Base-by-base conservation (phyloP, 2,113 vertebrate species). In the Scartelaos histophorus region DNA sequence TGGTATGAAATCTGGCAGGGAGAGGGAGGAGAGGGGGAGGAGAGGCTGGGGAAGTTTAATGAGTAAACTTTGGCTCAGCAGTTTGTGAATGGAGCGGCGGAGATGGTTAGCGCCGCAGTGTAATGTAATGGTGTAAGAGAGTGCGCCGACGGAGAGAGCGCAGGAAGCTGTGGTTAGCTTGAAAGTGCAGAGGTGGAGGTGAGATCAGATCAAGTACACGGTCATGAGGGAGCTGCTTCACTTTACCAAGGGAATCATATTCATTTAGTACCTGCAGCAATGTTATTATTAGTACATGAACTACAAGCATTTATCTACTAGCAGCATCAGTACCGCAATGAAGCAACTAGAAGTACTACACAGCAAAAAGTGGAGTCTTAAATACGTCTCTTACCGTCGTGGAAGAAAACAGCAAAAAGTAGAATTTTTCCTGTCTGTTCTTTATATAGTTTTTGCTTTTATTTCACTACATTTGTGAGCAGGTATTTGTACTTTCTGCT, bases 81-180 rank as follows among this genome's bases (percentile, higher is more conserved):
- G 38, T 70, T 75, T 78, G 75, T 66, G 78, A 87, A 57, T 73
- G 77, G 72, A 86, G 82, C 38, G 21, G 79, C 62, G 47, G 81
- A 77, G 47, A 80, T 45, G 65, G 79, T 79, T 43, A 62, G 71
- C 73, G 16, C 22, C 64, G 57, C 62, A 71, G 76, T 77, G 76
- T 76, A 62, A 16, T 2, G 62, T 80, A 81, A 78, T 80, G 72
- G 78, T 83, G 86, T 86, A 88, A 87, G 80, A 85, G 85, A 88
- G 58, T 80, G 75, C 75, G 67, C 73, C 62, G 83, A 88, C 65
- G 75, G 81, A 73, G 80, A 76, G 56, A 2, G 3, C 4, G 38
- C 71, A 78, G 75, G 71, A 84, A 66, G 66, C 68, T 73, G 76
- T 56, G 51, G 24, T 69, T 80, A 82, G 61, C 54, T 75, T 70